Conservation (phyloP, 2,113 vertebrate species). For the Corvus moneduloides region DNA sequence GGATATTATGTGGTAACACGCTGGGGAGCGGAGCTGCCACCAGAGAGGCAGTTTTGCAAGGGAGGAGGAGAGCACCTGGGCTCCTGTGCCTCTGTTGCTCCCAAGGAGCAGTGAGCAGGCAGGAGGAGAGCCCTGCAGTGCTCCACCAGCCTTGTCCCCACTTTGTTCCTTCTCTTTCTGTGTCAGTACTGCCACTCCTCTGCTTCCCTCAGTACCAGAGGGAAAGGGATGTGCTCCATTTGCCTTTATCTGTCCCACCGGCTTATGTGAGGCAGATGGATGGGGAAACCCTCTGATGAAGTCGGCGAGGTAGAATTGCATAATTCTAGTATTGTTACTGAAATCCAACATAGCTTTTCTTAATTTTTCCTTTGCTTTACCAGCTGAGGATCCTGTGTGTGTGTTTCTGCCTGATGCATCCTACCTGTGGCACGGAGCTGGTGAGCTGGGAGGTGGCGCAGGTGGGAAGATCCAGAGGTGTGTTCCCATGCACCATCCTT, state of each 20-base stretch:
- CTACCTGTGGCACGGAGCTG: neutral
- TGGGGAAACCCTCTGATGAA: neutral
- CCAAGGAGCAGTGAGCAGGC: neutral
- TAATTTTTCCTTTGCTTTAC: neutral
- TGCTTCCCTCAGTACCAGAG: neutral
- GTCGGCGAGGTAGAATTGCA: neutral
- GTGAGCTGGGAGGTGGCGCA: neutral
- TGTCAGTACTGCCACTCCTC: neutral
- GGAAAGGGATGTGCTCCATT: neutral
- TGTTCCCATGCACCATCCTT: neutral
- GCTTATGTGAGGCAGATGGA: neutral
- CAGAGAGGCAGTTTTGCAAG: accelerated
- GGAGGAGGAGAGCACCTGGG: neutral
- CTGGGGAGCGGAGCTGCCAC: accelerated
- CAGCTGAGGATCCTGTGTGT: neutral
- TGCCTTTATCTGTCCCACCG: neutral
- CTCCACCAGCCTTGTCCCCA: neutral
- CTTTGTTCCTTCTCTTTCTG: neutral
- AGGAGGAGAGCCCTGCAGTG: neutral
- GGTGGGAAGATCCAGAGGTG: neutral
- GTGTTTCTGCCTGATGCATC: neutral
- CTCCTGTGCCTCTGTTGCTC: neutral
- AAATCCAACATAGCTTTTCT: neutral
- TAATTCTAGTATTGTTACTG: neutral
- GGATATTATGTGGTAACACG: neutral